Evolutionary conservation across 2,888 invertebrate species (phyloP).

Genomic region (Ennomos fuscantarius): DNA sequence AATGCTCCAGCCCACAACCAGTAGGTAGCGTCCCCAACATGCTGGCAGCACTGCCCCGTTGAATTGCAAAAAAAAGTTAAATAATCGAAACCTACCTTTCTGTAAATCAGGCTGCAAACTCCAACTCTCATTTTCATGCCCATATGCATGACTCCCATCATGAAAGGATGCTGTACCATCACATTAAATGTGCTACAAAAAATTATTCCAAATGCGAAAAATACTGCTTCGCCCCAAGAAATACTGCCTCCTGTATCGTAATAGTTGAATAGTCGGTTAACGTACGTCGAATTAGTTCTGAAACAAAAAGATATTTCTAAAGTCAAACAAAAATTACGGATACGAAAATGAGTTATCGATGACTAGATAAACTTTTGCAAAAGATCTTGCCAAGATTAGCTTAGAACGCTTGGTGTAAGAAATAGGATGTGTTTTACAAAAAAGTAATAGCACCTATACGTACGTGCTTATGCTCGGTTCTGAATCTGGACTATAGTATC

Average conservation of each 20-base stretch:
- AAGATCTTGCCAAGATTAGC: too few species aligned
- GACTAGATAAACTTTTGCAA: too few species aligned
- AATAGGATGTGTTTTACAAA: too few species aligned
- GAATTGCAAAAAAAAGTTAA: too few species aligned
- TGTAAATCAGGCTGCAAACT: conserved; percentile 92
- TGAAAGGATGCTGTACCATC: conserved; percentile 88
- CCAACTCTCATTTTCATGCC: conserved; percentile 94
- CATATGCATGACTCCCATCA: conserved; percentile 89
- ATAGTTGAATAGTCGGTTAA: conserved; percentile 86
- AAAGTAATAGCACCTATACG: too few species aligned
- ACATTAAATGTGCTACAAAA: conserved; percentile 86
- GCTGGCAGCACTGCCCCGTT: too few species aligned
- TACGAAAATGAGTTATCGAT: too few species aligned
- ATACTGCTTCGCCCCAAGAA: conserved; percentile 86
- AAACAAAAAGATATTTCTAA: background rate
- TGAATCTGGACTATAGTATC: conserved; percentile 83
- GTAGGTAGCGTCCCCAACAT: too few species aligned
- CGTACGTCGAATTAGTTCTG: conserved; percentile 74
- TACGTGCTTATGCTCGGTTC: conserved; percentile 57
- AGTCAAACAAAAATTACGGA: too few species aligned
- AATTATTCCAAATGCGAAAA: conserved; percentile 88
- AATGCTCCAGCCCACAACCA: too few species aligned
- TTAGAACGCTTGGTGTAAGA: too few species aligned
- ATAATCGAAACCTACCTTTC: conserved; percentile 86
- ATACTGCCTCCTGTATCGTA: conserved; percentile 81